These are phyloP conservation scores for Atherinosoma microstoma DNA, from an alignment of 2,797 vertebrate species.

Conservation along the genomic window DNA sequence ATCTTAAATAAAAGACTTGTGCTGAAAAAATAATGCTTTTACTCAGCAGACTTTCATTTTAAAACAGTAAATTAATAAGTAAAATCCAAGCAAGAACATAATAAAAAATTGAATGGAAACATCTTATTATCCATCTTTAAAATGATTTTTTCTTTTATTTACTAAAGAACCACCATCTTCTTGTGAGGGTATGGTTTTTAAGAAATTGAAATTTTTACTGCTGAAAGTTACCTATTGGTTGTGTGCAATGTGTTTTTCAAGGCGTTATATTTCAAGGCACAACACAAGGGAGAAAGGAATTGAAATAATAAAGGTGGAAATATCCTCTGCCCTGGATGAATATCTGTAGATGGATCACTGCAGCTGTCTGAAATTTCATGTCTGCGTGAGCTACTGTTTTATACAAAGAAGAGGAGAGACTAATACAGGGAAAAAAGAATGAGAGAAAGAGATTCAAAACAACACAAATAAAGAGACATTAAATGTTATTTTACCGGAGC, in stretches of 20 bases:
- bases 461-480: not conserved
- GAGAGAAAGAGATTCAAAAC: not conserved
- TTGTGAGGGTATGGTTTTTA: no score
- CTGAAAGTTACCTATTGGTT: not conserved
- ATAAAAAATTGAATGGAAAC: no score
- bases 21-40: no score
- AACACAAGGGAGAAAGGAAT: conserved; percentile 9
- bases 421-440: not conserved
- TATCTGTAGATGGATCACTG: not conserved
- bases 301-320: conserved; percentile 17
- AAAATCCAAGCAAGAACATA: no score
- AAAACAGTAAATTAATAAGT: no score
- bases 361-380: not conserved
- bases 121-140: no score
- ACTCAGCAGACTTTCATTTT: no score
- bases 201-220: not conserved
- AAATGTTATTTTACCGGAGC: not conserved
- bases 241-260: not conserved
- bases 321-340: not conserved
- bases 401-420: not conserved
- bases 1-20: no score
- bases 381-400: not conserved
- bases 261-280: conserved; percentile 1
- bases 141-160: no score
- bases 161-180: no score